A percentile compares a stretch with the other conserved stretches of the same genome.
phyloP scores from a whole-genome alignment of 2,888 invertebrate species.

The Rapana venosa region DNA sequence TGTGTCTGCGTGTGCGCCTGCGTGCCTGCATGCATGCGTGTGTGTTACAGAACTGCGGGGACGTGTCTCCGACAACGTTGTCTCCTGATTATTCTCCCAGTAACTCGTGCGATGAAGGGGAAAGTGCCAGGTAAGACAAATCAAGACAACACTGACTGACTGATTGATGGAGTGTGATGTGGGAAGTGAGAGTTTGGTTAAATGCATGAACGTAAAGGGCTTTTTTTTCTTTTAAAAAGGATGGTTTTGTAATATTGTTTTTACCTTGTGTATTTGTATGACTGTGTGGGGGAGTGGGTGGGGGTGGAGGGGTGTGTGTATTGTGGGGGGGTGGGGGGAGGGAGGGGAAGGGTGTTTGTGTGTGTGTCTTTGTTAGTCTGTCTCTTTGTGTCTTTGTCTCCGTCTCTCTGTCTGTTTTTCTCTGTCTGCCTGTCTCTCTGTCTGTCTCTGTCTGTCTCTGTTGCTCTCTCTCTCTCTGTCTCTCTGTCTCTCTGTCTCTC shows the following conservation, averaged over 20 bases:
- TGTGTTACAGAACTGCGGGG: constrained; percentile 70
- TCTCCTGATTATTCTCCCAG: constrained; percentile 74
- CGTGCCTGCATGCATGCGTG: background rate
- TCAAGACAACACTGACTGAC: background rate
- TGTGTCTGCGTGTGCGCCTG: background rate
- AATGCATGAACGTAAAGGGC: background rate
- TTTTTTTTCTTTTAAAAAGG: no score
- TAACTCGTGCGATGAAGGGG: constrained; percentile 76
- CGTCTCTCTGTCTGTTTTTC: background rate
- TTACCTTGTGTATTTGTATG: background rate
- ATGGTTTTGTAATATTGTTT: no score
- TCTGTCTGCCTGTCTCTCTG: constrained; percentile 13
- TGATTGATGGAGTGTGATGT: background rate
- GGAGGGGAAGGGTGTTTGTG: no score
- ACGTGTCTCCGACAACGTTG: constrained; percentile 70
- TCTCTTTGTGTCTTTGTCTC: constrained; percentile 10
- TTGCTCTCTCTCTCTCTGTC: constrained; percentile 15
- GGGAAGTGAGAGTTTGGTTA: background rate
- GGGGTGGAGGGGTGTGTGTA: no score
- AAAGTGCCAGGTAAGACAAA: constrained; percentile 65
- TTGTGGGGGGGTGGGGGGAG: background rate
- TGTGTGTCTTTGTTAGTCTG: background rate
- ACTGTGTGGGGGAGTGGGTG: background rate
- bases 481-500: constrained; percentile 13
- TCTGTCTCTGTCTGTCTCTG: constrained; percentile 25